Base-by-base conservation (phyloP, 2,888 invertebrate species). In the Linnaemya vulpina region DNA sequence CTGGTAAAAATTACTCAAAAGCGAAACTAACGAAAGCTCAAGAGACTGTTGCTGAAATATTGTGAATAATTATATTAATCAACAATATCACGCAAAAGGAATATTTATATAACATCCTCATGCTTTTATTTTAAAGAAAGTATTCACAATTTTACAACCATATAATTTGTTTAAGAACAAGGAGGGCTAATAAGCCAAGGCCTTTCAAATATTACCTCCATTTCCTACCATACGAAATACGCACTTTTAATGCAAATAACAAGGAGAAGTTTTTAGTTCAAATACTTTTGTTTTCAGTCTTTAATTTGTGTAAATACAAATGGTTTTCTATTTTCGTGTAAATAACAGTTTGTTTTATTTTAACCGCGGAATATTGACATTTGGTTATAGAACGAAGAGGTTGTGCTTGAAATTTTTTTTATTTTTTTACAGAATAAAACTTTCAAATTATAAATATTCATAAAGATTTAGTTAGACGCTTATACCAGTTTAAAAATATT, bases 271-370 rank as follows among this genome's bases (percentile, higher is more conserved):
- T n/a, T n/a, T 49, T 46, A 65, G 3, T n/a, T 20, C 22, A 74
- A 62, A 49, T 38, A 51, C 25, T 62, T 40, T 51, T 73, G n/a
- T 38, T 75, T 75, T 75, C 0, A 51, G 11, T n/a, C n/a, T 62
- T 40, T 51, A 74, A 38, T 51, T 40, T 10, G 35, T 15, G 13
- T 35, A 13, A 20, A 60, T 46, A 73, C 17, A 73, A n/a, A n/a
- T 17, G 15, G 1, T 1, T 43, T 43, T 38, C 38, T 38, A 38
- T 38, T 5, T 40, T 40, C 10, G 40, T 43, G 13, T 1, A 43
- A 43, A 13, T 11, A 43, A 13, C 13, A 43, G 10, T 43, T 11
- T 43, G 2, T 13, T 3, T 43, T 43, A 43, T 43, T 11, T 13
- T 43, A 13, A 43, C 2, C 11, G 38, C 8, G 4, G 38, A 7